phyloP scores from a whole-genome alignment of 2,113 vertebrate species.

The Aspiorhynchus laticeps region DNA sequence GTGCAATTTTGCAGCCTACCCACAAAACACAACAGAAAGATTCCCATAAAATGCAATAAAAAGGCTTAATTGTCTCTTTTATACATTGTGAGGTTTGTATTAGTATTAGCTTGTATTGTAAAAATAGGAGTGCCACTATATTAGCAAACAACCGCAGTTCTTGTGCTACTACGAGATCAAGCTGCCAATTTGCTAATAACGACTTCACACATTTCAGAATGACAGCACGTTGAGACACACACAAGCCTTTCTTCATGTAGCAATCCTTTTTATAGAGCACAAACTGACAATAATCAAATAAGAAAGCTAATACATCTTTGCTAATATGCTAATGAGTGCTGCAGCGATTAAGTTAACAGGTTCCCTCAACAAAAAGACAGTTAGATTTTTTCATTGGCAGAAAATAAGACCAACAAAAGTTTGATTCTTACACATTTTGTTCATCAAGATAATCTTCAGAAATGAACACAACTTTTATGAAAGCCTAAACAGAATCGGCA shows the following conservation, averaged over 20 bases:
- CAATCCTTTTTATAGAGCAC: neutral
- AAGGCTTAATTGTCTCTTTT: neutral
- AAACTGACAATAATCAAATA: neutral
- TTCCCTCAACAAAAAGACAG: neutral
- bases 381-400: neutral
- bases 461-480: neutral
- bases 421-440: neutral
- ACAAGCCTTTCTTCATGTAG: neutral
- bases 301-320: neutral
- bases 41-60: slow-evolving; percentile 18
- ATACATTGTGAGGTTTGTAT: slow-evolving; percentile 25
- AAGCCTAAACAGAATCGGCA: neutral
- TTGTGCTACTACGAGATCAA: slow-evolving; percentile 47
- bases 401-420: neutral
- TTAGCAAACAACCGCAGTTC: slow-evolving; percentile 52
- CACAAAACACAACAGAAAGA: slow-evolving; percentile 12
- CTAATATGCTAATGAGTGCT: neutral
- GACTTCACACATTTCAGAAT: slow-evolving; percentile 1
- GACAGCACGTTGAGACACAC: neutral
- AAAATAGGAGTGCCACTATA: slow-evolving; percentile 60
- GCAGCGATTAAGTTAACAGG: neutral
- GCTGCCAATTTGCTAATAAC: slow-evolving; percentile 15
- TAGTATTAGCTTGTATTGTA: slow-evolving; percentile 48
- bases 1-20: slow-evolving; percentile 24
- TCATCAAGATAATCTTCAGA: neutral